A percentile compares a stretch with the other conserved stretches of the same genome.
Evolutionary conservation across 2,797 vertebrate genomes (phyloP).

Genomic region (Neoniphon sammara): DNA sequence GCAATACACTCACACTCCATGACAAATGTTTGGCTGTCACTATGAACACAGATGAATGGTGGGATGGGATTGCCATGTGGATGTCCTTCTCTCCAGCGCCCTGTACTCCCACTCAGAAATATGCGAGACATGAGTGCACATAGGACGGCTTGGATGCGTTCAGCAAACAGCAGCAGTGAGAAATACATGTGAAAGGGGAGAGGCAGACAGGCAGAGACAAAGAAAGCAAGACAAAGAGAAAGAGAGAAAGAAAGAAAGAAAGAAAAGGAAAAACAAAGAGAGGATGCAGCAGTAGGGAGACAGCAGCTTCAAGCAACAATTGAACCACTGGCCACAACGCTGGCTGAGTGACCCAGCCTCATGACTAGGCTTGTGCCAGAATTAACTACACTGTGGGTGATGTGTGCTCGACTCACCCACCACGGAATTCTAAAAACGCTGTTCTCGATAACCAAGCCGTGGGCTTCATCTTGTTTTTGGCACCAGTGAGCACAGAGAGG

Average conservation of each 20-base stretch:
- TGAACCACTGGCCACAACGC: conserved; percentile 12
- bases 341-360: conserved; percentile 14
- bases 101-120: conserved; percentile 49
- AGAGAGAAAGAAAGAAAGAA: not conserved
- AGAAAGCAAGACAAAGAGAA: not conserved
- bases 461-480: conserved; percentile 53
- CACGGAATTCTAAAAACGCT: conserved; percentile 46
- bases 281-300: not conserved
- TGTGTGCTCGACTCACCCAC: conserved; percentile 41
- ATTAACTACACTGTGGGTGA: conserved; percentile 47
- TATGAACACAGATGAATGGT: conserved; percentile 53
- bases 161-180: conserved; percentile 5
- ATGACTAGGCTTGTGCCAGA: conserved; percentile 58
- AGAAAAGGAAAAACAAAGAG: not conserved
- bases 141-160: conserved; percentile 23
- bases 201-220: not conserved
- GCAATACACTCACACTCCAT: not conserved
- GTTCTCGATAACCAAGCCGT: conserved; percentile 30
- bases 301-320: not conserved
- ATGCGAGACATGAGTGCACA: conserved; percentile 17
- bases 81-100: conserved; percentile 32
- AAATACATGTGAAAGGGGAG: not conserved
- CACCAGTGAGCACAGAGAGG: conserved; percentile 29
- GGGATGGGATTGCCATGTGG: conserved; percentile 52
- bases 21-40: not conserved